Evolutionary conservation across 2,888 invertebrate genomes (phyloP).

Genomic region (Calameuta filiformis): DNA sequence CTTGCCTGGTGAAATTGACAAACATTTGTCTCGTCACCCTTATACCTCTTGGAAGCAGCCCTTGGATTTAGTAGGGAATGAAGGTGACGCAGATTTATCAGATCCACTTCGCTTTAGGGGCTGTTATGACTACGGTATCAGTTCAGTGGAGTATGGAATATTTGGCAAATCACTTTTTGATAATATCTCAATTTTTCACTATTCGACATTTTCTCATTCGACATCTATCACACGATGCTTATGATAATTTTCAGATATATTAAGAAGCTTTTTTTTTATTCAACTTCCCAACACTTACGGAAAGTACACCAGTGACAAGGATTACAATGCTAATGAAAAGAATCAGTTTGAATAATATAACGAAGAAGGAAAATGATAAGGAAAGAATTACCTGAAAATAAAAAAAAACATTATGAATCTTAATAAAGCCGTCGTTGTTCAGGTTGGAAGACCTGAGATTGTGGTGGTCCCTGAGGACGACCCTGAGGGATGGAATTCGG

Average conservation of each 20-base stretch:
- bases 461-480: neutral
- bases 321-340: too few species aligned
- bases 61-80: neutral
- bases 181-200: slow-evolving; percentile 1
- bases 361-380: too few species aligned
- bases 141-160: neutral
- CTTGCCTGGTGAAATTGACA: slow-evolving; percentile 18
- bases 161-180: neutral
- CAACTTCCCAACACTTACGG: neutral
- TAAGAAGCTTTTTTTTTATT: neutral
- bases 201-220: neutral
- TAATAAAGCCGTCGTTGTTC: slow-evolving; percentile 14
- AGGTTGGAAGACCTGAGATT: slow-evolving; percentile 6
- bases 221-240: neutral
- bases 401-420: neutral
- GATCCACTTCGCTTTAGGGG: neutral
- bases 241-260: neutral
- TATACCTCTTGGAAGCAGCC: neutral
- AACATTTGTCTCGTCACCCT: slow-evolving; percentile 21
- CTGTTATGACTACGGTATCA: slow-evolving; percentile 3
- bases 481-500: neutral
- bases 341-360: too few species aligned
- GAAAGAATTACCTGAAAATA: too few species aligned
- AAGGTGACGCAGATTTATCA: slow-evolving; percentile 19
- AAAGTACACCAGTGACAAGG: neutral